Evolutionary conservation across 2,113 vertebrate genomes (phyloP).

Genomic region (Chrysochloris asiatica): DNA sequence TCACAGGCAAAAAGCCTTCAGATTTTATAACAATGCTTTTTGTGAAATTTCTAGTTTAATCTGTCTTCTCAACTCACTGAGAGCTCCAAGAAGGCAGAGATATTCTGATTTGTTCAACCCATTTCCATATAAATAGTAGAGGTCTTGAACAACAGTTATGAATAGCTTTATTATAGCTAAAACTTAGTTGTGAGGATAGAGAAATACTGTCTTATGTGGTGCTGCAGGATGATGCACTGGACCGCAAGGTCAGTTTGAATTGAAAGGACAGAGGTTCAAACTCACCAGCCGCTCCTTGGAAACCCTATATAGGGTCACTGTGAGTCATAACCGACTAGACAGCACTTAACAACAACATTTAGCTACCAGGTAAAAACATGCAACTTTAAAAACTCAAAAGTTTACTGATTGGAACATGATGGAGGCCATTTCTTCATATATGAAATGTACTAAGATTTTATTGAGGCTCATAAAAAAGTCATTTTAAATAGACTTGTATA

Average conservation of each 20-base stretch:
- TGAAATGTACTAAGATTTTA: constrained; percentile 5
- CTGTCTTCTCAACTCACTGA: background rate
- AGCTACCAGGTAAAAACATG: constrained; percentile 24
- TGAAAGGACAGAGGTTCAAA: too few relatives aligned
- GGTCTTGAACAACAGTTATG: background rate
- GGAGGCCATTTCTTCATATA: background rate
- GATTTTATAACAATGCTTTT: background rate
- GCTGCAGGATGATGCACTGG: too few relatives aligned
- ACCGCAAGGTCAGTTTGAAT: too few relatives aligned
- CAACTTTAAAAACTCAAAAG: background rate
- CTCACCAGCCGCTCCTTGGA: too few relatives aligned
- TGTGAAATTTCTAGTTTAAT: constrained; percentile 19
- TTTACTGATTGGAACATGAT: background rate
- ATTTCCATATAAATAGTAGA: background rate
- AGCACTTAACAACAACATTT: too few relatives aligned
- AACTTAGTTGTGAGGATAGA: background rate
- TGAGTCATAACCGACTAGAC: too few relatives aligned
- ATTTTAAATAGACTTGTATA: constrained; percentile 14
- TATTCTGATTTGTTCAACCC: background rate
- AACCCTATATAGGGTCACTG: too few relatives aligned
- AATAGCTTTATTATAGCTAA: constrained; percentile 28
- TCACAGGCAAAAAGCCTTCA: too few relatives aligned
- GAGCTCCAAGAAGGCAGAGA: background rate
- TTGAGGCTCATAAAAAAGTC: constrained; percentile 3
- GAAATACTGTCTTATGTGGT: too few relatives aligned